A percentile compares a stretch with the other conserved stretches of the same genome.
Evolutionary conservation across 2,113 vertebrate species (phyloP).

Genomic region (Psephotus haematonotus): DNA sequence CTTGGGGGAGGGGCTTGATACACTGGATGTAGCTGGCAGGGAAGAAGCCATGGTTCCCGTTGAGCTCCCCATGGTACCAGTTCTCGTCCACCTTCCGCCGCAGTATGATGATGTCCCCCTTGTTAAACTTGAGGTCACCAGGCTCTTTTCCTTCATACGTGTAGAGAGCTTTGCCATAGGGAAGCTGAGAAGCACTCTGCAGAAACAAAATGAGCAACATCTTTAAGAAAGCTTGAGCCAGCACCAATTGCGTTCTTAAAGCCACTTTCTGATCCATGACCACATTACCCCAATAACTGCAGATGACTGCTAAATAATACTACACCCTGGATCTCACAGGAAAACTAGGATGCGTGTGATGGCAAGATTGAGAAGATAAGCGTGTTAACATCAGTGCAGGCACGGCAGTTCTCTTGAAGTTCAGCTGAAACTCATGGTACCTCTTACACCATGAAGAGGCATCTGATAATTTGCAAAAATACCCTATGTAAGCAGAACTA

Average conservation of each 20-base stretch:
- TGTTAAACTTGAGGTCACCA: conserved; percentile 93
- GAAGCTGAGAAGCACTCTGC: conserved; percentile 89
- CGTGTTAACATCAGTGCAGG: neutral
- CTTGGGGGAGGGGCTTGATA: conserved; percentile 88
- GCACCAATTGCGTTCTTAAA: neutral
- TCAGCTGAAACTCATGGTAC: neutral
- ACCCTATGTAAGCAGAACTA: neutral
- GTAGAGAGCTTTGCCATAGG: conserved; percentile 94
- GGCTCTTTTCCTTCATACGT: conserved; percentile 95
- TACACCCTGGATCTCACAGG: neutral
- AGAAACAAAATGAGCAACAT: conserved; percentile 20
- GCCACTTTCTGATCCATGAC: neutral
- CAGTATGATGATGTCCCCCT: conserved; percentile 95
- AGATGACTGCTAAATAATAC: neutral
- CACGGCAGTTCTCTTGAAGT: neutral
- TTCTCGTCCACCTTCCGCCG: conserved; percentile 93
- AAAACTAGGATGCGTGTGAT: fast-evolving
- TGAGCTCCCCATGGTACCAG: conserved; percentile 97
- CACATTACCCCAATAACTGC: neutral
- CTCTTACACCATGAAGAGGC: neutral
- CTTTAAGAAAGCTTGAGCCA: neutral
- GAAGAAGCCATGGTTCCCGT: conserved; percentile 91
- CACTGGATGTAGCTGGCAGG: conserved; percentile 96
- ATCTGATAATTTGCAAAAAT: neutral
- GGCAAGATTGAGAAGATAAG: neutral